Percentiles rank a stretch among this genome's conserved stretches.
These are phyloP conservation scores for Cephalopholis sonnerati DNA, from an alignment of 2,113 vertebrate genomes.

Conservation along the genomic window DNA sequence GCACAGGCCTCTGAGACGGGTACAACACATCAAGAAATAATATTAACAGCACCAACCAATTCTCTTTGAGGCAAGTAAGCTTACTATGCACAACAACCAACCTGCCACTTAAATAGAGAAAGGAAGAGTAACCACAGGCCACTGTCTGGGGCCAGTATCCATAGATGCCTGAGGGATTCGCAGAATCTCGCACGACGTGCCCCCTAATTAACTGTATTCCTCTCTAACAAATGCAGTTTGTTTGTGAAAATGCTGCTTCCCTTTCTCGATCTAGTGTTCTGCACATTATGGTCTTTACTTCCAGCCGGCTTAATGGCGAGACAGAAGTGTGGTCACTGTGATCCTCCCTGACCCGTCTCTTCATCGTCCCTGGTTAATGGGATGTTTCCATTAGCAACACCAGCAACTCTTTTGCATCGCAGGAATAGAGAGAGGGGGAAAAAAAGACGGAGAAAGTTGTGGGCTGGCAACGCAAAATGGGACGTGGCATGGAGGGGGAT, in stretches of 20 bases:
- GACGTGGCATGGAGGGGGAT: slow-evolving; percentile 9
- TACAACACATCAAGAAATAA: slow-evolving; percentile 51
- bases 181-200: slow-evolving; percentile 19
- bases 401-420: slow-evolving; percentile 29
- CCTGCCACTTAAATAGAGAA: slow-evolving; percentile 27
- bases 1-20: slow-evolving; percentile 28
- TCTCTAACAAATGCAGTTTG: slow-evolving; percentile 55
- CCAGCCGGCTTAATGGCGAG: slow-evolving; percentile 54
- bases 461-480: slow-evolving; percentile 12
- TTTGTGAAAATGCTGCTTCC: slow-evolving; percentile 55
- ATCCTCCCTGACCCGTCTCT: slow-evolving; percentile 62
- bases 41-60: slow-evolving; percentile 51
- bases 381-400: slow-evolving; percentile 80
- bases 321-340: slow-evolving; percentile 54
- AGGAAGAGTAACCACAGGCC: slow-evolving; percentile 15
- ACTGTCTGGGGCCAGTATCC: slow-evolving; percentile 13
- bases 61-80: slow-evolving; percentile 38
- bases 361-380: slow-evolving; percentile 70
- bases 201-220: slow-evolving; percentile 68
- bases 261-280: slow-evolving; percentile 26
- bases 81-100: slow-evolving; percentile 33
- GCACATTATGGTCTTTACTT: slow-evolving; percentile 35
- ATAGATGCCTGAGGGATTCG: slow-evolving; percentile 24
- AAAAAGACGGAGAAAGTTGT: background rate
- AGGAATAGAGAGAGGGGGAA: background rate